Evolutionary conservation across 2,888 invertebrate species (phyloP).

Genomic region (Maniola hyperantus): DNA sequence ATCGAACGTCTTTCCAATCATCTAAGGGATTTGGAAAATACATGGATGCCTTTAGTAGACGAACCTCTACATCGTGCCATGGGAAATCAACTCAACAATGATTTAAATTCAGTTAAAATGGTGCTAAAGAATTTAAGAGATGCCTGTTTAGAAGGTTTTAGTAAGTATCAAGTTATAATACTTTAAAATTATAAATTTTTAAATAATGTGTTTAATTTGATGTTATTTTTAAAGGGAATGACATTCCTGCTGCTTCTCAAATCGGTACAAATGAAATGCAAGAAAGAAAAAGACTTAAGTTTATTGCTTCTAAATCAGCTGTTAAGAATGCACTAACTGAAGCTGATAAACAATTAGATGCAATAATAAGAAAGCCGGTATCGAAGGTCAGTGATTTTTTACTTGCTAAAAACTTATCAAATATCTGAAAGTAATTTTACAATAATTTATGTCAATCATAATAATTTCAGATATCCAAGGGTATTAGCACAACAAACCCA

Average conservation of each 20-base stretch:
- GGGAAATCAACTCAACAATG: slow-evolving; percentile 25
- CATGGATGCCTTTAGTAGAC: slow-evolving; percentile 27
- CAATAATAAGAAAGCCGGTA: background rate
- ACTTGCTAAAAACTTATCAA: too few relatives aligned
- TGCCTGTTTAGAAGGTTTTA: slow-evolving; percentile 24
- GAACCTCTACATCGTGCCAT: background rate
- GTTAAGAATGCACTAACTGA: slow-evolving; percentile 42
- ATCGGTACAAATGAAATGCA: background rate
- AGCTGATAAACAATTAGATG: slow-evolving; percentile 45
- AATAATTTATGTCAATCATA: background rate
- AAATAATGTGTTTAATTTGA: too few relatives aligned
- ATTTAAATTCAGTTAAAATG: slow-evolving; percentile 21
- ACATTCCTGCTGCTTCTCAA: background rate
- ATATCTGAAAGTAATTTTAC: too few relatives aligned
- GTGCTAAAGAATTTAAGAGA: slow-evolving; percentile 26
- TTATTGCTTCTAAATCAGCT: slow-evolving; percentile 42
- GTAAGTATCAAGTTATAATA: slow-evolving; percentile 2
- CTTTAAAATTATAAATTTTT: background rate
- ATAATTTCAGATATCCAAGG: background rate
- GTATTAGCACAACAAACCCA: background rate
- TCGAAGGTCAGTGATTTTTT: background rate
- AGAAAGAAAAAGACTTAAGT: slow-evolving; percentile 45
- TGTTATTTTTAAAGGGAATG: background rate
- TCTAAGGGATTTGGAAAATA: slow-evolving; percentile 18
- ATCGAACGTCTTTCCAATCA: slow-evolving; percentile 41